A percentile compares a stretch with the other conserved stretches of the same genome.
These are phyloP conservation scores for Ambastaia sidthimunki DNA, from an alignment of 2,797 vertebrate genomes.

Conservation along the genomic window DNA sequence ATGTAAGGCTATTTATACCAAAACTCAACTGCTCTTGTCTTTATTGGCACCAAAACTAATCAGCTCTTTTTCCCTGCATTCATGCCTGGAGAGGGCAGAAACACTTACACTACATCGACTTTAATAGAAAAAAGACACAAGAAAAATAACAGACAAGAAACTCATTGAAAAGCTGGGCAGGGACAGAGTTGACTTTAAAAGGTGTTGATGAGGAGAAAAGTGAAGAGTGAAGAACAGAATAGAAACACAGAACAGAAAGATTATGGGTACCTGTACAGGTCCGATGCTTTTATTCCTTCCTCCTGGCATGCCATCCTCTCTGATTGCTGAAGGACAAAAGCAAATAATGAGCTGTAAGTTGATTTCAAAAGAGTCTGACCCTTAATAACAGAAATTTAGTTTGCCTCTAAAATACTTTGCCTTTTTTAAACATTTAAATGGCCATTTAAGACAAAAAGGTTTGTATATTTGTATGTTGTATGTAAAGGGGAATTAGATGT, in stretches of 20 bases:
- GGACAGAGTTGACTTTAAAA: background rate
- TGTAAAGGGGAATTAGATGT: background rate
- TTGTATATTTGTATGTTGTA: background rate
- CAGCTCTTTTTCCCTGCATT: constrained; percentile 22
- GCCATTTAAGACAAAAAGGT: background rate
- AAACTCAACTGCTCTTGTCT: background rate
- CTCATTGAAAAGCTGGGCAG: background rate
- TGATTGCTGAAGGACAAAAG: constrained; percentile 84
- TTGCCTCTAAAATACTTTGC: background rate
- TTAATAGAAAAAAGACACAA: background rate
- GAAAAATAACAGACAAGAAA: background rate
- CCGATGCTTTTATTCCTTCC: constrained; percentile 99
- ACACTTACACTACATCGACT: background rate
- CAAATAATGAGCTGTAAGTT: background rate
- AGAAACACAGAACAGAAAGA: background rate
- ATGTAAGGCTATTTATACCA: background rate
- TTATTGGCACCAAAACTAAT: constrained; percentile 20
- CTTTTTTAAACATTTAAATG: constrained; percentile 2
- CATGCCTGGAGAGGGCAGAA: constrained; percentile 3
- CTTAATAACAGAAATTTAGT: background rate
- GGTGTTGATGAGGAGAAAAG: background rate
- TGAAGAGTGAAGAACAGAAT: background rate
- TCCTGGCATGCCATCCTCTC: constrained; percentile 99
- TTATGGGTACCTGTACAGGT: constrained; percentile 90
- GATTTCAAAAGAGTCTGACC: background rate